These are phyloP conservation scores for Rutilus rutilus DNA, from an alignment of 2,113 vertebrate genomes.

Conservation along the genomic window DNA sequence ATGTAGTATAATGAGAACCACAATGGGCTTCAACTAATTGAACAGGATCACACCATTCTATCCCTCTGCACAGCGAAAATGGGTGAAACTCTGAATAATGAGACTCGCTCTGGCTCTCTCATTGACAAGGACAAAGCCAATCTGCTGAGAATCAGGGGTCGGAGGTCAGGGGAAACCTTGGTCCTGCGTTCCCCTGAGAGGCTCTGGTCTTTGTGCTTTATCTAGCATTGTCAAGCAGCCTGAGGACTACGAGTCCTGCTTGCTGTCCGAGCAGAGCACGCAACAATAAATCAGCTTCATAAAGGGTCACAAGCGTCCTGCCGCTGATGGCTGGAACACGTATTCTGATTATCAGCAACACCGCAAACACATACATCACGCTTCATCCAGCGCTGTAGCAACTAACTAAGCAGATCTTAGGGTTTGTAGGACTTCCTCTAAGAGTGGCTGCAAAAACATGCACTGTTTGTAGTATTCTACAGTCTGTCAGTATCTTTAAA, in stretches of 20 bases:
- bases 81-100: slow-evolving; percentile 56
- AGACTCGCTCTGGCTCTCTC: slow-evolving; percentile 60
- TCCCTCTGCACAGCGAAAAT: slow-evolving; percentile 39
- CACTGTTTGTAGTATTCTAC: not conserved
- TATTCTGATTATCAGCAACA: slow-evolving; percentile 69
- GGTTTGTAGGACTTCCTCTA: slow-evolving; percentile 30
- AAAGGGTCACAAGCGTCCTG: slow-evolving; percentile 68
- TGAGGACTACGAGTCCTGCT: slow-evolving; percentile 66
- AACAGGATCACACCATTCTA: slow-evolving; percentile 53
- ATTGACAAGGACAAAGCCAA: slow-evolving; percentile 79
- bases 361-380: slow-evolving; percentile 70
- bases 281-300: slow-evolving; percentile 75
- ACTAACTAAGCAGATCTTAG: slow-evolving; percentile 65
- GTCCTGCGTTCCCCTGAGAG: slow-evolving; percentile 69
- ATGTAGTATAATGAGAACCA: slow-evolving; percentile 10
- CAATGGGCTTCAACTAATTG: slow-evolving; percentile 35
- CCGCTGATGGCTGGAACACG: slow-evolving; percentile 69
- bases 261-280: slow-evolving; percentile 68
- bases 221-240: slow-evolving; percentile 71
- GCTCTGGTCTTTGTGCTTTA: slow-evolving; percentile 71
- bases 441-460: not conserved
- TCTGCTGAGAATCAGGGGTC: slow-evolving; percentile 76
- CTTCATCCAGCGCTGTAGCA: slow-evolving; percentile 56
- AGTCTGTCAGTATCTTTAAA: not conserved
- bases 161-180: slow-evolving; percentile 71